phyloP scores from a whole-genome alignment of 2,888 invertebrate genomes.

The Drosophila flavopinicola region DNA sequence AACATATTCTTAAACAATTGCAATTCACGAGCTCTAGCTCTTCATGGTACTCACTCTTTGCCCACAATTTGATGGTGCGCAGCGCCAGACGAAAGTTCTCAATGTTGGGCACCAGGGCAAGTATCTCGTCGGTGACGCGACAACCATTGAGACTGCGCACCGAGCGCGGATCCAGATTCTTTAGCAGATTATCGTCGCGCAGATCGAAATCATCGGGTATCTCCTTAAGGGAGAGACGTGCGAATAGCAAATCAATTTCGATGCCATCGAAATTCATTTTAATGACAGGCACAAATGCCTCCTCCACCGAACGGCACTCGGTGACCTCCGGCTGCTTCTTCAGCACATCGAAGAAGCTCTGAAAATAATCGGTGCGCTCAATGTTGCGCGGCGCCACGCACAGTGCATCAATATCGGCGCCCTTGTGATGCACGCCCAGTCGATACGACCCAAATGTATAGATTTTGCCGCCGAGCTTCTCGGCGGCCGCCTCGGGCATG shows the following conservation, averaged over 20 bases:
- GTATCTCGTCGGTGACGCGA: slow-evolving; percentile 98
- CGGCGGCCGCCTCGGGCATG: slow-evolving; percentile 95
- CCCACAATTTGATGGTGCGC: slow-evolving; percentile 98
- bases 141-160: slow-evolving; percentile 99
- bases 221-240: slow-evolving; percentile 96
- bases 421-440: slow-evolving; percentile 97
- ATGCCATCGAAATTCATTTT: slow-evolving; percentile 99
- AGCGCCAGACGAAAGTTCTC: slow-evolving; percentile 97
- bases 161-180: slow-evolving; percentile 97
- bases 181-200: slow-evolving; percentile 94
- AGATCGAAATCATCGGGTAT: slow-evolving; percentile 96
- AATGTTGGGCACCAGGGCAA: slow-evolving; percentile 96
- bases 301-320: slow-evolving; percentile 95
- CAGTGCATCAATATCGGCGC: slow-evolving; percentile 99
- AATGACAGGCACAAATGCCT: slow-evolving; percentile 99
- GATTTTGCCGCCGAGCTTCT: slow-evolving; percentile 97
- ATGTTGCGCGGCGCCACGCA: slow-evolving; percentile 99
- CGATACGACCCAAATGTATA: slow-evolving; percentile 99
- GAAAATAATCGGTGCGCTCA: slow-evolving; percentile 96
- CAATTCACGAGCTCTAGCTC: too few relatives aligned
- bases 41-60: slow-evolving; percentile 95
- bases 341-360: slow-evolving; percentile 96
- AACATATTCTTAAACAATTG: too few relatives aligned
- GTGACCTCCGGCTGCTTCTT: slow-evolving; percentile 94
- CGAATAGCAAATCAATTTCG: slow-evolving; percentile 99